These are phyloP conservation scores for Catocala nupta DNA, from an alignment of 2,888 invertebrate species.

Conservation along the genomic window DNA sequence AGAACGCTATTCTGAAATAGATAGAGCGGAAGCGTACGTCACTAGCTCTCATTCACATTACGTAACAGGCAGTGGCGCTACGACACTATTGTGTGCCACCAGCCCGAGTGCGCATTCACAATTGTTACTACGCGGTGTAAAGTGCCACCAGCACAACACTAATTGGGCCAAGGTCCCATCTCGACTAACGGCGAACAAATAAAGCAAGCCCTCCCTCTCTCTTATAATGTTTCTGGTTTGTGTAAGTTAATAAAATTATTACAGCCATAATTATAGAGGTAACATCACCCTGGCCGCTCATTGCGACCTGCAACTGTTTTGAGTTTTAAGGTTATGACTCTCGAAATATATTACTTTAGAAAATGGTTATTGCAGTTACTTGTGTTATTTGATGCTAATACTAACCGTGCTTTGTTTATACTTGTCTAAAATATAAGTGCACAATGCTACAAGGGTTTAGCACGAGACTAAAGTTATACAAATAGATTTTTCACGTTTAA, in stretches of 20 bases:
- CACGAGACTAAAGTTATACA: no score
- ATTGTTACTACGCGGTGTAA: constrained; percentile 38
- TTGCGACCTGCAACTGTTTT: background rate
- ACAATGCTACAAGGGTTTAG: no score
- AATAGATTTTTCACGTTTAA: no score
- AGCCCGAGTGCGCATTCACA: constrained; percentile 47
- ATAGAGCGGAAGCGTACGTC: constrained; percentile 21
- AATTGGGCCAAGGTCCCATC: constrained; percentile 56
- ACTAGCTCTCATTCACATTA: constrained; percentile 27
- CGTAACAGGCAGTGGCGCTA: constrained; percentile 27
- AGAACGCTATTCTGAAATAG: constrained; percentile 18
- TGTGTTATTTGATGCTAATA: no score
- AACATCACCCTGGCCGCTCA: background rate
- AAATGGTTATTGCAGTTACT: no score
- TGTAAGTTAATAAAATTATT: constrained; percentile 10
- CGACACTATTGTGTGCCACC: constrained; percentile 38
- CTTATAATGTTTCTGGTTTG: constrained; percentile 5
- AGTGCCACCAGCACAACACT: constrained; percentile 37
- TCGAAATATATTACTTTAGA: background rate
- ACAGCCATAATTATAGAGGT: background rate
- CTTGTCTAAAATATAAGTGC: no score
- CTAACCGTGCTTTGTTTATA: no score
- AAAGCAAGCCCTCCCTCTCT: constrained; percentile 24
- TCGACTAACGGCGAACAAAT: constrained; percentile 33
- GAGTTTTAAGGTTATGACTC: background rate